phyloP scores from a whole-genome alignment of 2,113 vertebrate genomes.

The Sebastes fasciatus region DNA sequence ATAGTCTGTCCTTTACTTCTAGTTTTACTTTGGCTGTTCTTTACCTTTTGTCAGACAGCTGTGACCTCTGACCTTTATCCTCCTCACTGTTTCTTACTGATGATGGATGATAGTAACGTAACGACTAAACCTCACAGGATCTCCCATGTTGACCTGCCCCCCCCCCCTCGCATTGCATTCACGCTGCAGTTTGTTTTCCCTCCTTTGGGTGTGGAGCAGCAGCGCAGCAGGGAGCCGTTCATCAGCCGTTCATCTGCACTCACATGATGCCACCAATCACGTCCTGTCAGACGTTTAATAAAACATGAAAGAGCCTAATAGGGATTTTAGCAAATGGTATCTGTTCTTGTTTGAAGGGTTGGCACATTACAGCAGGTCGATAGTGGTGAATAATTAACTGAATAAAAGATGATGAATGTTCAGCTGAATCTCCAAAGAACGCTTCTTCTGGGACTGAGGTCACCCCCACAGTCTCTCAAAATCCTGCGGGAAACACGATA shows the following conservation, averaged over 20 bases:
- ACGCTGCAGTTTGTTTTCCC: not conserved
- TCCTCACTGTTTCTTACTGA: not conserved
- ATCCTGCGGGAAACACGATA: too few species aligned
- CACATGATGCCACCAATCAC: not conserved
- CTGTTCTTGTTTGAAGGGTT: constrained; percentile 5
- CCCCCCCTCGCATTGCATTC: not conserved
- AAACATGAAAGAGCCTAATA: constrained; percentile 30
- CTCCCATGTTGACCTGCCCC: not conserved
- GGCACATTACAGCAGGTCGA: not conserved
- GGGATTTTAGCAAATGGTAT: not conserved
- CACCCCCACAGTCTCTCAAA: too few species aligned
- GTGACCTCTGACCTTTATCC: constrained; percentile 4
- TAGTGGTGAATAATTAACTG: constrained; percentile 24
- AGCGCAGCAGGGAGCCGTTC: not conserved
- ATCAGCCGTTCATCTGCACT: constrained; percentile 4
- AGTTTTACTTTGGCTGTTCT: not conserved
- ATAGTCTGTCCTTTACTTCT: not conserved
- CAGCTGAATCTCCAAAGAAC: not conserved
- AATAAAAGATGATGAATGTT: constrained; percentile 23
- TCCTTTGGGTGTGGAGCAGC: not conserved
- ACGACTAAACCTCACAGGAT: not conserved
- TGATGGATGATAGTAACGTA: not conserved
- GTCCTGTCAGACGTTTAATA: constrained; percentile 16
- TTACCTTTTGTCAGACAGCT: not conserved
- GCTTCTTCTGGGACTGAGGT: too few species aligned